Percentiles rank a stretch among this genome's conserved stretches.
Evolutionary conservation across 2,113 vertebrate species (phyloP).

Genomic region (Proteles cristata): DNA sequence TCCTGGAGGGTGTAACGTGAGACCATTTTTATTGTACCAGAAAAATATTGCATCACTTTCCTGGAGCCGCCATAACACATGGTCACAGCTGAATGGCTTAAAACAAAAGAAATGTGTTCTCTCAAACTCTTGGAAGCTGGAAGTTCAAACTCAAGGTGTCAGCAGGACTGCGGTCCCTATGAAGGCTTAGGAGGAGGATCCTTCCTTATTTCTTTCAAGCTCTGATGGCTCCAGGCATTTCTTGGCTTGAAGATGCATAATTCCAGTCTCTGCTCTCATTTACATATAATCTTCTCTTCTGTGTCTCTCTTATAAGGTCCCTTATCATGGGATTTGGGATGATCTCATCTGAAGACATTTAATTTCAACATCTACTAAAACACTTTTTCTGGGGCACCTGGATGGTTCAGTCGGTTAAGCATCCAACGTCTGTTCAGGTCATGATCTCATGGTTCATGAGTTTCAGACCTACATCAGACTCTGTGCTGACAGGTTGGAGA

Average conservation of each 20-base stretch:
- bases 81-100: background rate
- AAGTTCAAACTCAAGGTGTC: background rate
- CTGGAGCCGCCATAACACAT: background rate
- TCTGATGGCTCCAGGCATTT: background rate
- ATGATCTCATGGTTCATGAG: too few species aligned
- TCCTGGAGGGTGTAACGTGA: background rate
- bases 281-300: background rate
- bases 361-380: background rate
- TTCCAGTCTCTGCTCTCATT: background rate
- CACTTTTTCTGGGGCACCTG: background rate
- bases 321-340: background rate
- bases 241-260: background rate
- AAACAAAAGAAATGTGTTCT: background rate
- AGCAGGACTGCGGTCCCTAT: background rate
- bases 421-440: too few species aligned
- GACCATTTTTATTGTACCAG: background rate
- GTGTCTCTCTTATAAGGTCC: background rate
- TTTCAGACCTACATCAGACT: accelerated
- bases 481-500: too few species aligned
- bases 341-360: background rate
- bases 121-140: background rate
- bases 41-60: background rate
- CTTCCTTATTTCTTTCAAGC: background rate
- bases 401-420: too few species aligned
- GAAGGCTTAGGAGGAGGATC: background rate